These are phyloP conservation scores for Orbicella faveolata DNA, from an alignment of 64 coral and sea anemone species.

Conservation along the genomic window DNA sequence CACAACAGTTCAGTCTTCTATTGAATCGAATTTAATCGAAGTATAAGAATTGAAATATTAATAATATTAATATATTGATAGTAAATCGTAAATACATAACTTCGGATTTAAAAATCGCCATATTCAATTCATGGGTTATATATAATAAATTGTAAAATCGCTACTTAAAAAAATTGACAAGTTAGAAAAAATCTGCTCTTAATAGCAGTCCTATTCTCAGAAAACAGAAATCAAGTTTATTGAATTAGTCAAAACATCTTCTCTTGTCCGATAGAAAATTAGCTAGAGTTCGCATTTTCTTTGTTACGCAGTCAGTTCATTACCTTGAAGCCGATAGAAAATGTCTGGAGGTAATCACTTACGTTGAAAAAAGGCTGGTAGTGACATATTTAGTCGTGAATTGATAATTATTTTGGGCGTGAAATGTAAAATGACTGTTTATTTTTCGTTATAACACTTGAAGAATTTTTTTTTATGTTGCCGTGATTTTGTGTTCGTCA, in stretches of 20 bases:
- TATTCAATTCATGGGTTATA: neutral
- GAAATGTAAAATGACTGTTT: neutral
- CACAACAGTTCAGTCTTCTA: neutral
- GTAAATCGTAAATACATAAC: neutral
- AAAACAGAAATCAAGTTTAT: too few relatives aligned
- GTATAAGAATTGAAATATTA: constrained; percentile 1
- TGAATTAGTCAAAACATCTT: too few relatives aligned
- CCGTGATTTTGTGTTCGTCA: neutral
- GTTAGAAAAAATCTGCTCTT: too few relatives aligned
- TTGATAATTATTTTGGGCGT: neutral
- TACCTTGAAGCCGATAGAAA: neutral
- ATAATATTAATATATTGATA: neutral
- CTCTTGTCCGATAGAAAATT: too few relatives aligned
- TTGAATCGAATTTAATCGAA: constrained; percentile 1
- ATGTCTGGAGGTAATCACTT: neutral
- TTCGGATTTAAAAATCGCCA: neutral
- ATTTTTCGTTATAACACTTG: neutral
- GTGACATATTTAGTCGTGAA: neutral
- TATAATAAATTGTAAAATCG: too few relatives aligned
- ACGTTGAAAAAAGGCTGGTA: neutral
- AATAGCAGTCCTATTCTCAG: too few relatives aligned
- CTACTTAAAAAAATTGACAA: too few relatives aligned
- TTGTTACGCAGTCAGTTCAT: neutral
- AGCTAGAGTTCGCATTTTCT: neutral
- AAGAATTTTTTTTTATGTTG: neutral